Evolutionary conservation across 2,113 vertebrate genomes (phyloP).

Genomic region (Rhynchomys soricoides): DNA sequence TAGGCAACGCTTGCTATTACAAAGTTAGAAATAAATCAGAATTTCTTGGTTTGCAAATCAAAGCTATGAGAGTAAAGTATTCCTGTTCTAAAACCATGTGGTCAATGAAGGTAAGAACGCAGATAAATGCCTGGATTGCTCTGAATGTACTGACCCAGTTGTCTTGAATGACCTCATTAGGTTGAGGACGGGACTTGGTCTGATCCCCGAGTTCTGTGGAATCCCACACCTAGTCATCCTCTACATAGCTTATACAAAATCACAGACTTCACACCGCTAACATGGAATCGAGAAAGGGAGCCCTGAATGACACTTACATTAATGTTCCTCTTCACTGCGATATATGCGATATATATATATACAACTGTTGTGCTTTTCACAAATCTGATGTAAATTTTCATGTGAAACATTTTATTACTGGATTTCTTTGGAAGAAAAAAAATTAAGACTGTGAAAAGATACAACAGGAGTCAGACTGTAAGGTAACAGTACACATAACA

Average conservation of each 20-base stretch:
- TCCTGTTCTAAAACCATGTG: background rate
- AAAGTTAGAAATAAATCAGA: conserved; percentile 50
- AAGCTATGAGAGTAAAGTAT: conserved; percentile 46
- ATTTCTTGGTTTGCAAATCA: conserved; percentile 52
- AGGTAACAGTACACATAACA: conserved; percentile 68
- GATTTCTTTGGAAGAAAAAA: conserved; percentile 47
- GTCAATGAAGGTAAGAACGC: background rate
- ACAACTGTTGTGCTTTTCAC: conserved; percentile 81
- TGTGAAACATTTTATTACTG: conserved; percentile 53
- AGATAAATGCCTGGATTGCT: background rate
- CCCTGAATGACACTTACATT: conserved; percentile 44
- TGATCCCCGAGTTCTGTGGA: background rate
- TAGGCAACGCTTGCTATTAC: background rate
- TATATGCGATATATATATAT: too few species aligned
- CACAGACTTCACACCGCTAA: conserved; percentile 55
- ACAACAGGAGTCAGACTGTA: conserved; percentile 2
- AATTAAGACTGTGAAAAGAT: conserved; percentile 40
- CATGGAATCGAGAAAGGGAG: conserved; percentile 56
- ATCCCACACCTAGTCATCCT: background rate
- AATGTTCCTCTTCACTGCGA: conserved; percentile 61
- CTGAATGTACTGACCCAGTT: background rate
- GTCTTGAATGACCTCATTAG: background rate
- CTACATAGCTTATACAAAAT: conserved; percentile 53
- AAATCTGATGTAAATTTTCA: conserved; percentile 57
- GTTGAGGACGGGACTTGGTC: background rate